Conservation (phyloP, 1,140 invertebrate species). For the Potamilus streckersoni region DNA sequence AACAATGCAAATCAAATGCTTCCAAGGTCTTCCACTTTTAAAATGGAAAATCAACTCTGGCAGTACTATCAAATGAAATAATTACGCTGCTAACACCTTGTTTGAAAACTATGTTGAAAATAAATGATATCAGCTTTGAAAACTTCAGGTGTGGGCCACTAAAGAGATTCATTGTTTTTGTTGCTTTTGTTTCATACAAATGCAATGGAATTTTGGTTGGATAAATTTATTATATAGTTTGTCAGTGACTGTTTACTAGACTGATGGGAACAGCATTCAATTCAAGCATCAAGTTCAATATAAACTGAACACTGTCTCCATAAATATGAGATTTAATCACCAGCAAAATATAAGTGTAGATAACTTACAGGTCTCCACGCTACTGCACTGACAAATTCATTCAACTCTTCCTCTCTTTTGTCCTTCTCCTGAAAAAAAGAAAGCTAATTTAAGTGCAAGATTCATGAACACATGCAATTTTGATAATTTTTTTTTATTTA, state of each 20-base stretch:
- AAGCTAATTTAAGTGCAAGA: background rate
- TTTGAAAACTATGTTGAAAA: background rate
- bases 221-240: background rate
- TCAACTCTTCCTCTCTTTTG: conserved; percentile 84
- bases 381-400: conserved; percentile 96
- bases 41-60: no score
- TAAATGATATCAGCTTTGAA: background rate
- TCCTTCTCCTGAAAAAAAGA: conserved; percentile 74
- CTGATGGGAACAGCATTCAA: background rate
- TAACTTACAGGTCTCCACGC: conserved; percentile 82
- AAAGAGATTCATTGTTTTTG: no score
- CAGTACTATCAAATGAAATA: no score
- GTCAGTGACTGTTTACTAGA: background rate
- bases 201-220: no score
- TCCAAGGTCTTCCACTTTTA: no score
- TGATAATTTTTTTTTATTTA: background rate
- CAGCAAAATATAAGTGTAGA: background rate
- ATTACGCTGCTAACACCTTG: no score
- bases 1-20: no score
- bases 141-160: background rate
- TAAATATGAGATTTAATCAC: background rate
- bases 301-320: background rate
- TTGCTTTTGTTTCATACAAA: background rate
- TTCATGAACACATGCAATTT: background rate
- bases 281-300: background rate